Percentiles rank a stretch among this genome's conserved stretches.
phyloP scores from a whole-genome alignment of 2,113 vertebrate species.

The Agelaius tricolor region DNA sequence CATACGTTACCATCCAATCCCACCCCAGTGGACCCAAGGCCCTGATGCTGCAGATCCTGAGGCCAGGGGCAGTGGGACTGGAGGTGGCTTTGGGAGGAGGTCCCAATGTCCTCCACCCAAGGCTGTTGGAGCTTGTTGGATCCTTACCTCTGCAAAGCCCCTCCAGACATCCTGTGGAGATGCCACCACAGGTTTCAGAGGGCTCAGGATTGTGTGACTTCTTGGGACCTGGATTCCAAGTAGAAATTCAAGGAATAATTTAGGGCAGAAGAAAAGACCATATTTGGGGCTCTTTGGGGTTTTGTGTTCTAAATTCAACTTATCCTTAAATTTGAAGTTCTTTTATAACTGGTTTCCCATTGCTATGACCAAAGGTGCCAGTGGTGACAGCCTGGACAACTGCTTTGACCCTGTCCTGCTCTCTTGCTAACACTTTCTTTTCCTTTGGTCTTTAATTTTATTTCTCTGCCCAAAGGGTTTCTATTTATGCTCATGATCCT shows the following conservation, averaged over 20 bases:
- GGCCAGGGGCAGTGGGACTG: accelerated
- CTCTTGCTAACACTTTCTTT: background rate
- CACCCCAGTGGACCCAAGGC: too few relatives aligned
- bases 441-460: background rate
- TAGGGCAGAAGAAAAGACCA: background rate
- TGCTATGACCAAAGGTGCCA: background rate
- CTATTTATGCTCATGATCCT: accelerated
- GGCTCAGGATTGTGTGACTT: background rate
- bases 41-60: background rate
- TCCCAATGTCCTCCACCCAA: background rate
- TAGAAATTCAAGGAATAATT: background rate
- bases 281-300: background rate
- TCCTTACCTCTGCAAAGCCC: background rate
- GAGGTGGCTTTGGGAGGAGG: background rate
- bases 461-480: background rate
- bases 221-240: background rate
- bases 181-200: accelerated
- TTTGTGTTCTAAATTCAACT: background rate
- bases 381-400: background rate
- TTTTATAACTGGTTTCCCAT: background rate
- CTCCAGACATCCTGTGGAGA: background rate
- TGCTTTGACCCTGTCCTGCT: background rate
- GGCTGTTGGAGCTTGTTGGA: background rate
- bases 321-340: background rate
- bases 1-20: background rate